A percentile compares a stretch with the other conserved stretches of the same genome.
These are phyloP conservation scores for Bryconaethiops microstoma DNA, from an alignment of 2,797 vertebrate genomes.

Conservation along the genomic window DNA sequence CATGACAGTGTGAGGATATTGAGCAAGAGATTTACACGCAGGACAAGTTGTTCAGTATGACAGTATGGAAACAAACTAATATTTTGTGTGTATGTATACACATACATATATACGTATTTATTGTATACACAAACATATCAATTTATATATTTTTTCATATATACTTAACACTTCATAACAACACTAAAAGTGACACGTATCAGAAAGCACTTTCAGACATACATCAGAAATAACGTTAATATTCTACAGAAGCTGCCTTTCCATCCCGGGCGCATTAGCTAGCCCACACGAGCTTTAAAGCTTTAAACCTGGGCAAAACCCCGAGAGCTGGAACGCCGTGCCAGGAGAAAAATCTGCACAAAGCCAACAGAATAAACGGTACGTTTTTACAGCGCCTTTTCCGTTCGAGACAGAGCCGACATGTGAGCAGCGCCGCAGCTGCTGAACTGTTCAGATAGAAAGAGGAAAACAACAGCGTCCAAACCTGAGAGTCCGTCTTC, in stretches of 20 bases:
- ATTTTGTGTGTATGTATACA: no score
- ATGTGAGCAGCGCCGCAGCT: neutral
- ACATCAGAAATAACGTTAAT: neutral
- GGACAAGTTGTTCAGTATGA: neutral
- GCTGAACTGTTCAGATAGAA: neutral
- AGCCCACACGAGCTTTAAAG: neutral
- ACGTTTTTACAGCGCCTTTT: neutral
- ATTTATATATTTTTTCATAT: no score
- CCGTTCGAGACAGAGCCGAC: neutral
- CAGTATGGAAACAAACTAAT: neutral
- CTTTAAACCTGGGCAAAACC: no score
- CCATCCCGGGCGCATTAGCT: neutral
- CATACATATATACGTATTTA: no score
- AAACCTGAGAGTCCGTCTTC: neutral
- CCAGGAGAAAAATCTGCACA: neutral
- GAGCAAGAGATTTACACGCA: conserved; percentile 11
- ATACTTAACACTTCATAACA: no score
- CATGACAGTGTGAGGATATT: neutral
- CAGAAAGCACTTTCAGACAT: neutral
- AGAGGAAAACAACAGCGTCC: neutral
- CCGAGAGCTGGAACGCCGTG: neutral
- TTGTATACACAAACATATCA: no score
- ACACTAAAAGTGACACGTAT: no score
- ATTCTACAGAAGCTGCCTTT: neutral
- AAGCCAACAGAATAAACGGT: neutral